Evolutionary conservation across 2,113 vertebrate species (phyloP), one percentile per base, ranked within the genome.

Genomic region (Albula glossodonta): DNA sequence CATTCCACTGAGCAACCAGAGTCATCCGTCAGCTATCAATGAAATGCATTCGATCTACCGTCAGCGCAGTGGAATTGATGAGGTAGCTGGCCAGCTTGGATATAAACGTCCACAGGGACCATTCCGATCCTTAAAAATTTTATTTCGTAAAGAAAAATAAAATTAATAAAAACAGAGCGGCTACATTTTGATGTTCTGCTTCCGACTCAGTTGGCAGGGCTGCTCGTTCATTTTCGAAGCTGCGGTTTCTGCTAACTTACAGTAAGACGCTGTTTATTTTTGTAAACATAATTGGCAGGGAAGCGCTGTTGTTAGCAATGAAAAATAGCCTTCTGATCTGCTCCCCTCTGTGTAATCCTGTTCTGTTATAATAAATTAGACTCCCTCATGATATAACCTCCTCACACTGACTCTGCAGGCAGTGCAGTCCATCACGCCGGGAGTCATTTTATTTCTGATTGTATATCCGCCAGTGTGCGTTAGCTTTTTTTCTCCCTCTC

Each of bases 391-490:
- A 51, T 63, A 83, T 56, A 83, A 25, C 49, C 78, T 82, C 51
- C 81, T 48, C 49, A 5, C 81, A 60, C 80, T 53, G 57, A 57
- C 82, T 87, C 84, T 83, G 51, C 86, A 57, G 25, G 60, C 74
- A 22, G 52, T 56, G 31, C 57, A 81, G 84, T 89, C 84, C 78
- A 83, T 85, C 84, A 86, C 50, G 17, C 22, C 74, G 56, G 77
- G 84, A 91, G 86, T 87, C 85, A 70, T 85, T 81, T 90, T 87
- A 87, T 86, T 88, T 17, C 22, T 83, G 82, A 89, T 87, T 91
- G 89, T 91, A 89, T 88, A 87, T 88, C 86, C 88, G 78, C 57
- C 81, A 13, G 57, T 11, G 60, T 19, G 4, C 60, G 13, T 15
- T 3, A 41, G 82, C 56, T 83, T 66, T 22, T 22, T 12, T 1